A percentile compares a stretch with the other conserved stretches of the same genome.
These are phyloP conservation scores for Hartigia nigra DNA, from an alignment of 2,888 invertebrate genomes.

Conservation along the genomic window DNA sequence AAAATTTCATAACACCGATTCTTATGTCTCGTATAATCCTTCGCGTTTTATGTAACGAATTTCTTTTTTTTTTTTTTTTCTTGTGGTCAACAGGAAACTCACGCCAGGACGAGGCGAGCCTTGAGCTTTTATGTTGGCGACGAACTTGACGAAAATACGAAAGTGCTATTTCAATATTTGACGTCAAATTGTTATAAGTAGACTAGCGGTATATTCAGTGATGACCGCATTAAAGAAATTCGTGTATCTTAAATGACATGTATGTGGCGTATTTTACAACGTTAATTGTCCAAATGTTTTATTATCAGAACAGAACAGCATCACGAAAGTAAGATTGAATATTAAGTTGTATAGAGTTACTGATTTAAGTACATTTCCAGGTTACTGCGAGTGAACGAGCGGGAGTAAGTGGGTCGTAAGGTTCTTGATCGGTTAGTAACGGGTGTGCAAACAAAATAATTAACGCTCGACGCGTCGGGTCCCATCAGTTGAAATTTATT, in stretches of 20 bases:
- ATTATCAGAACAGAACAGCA: not conserved
- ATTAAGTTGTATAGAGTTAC: not conserved
- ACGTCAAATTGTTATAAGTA: conserved; percentile 6
- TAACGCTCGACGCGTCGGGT: not conserved
- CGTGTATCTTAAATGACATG: not conserved
- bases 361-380: not conserved
- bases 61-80: too few species aligned
- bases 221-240: not conserved
- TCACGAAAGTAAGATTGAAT: not conserved
- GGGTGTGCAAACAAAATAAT: not conserved
- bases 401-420: not conserved
- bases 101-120: not conserved
- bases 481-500: not conserved
- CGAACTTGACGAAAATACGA: conserved; percentile 2
- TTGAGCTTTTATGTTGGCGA: not conserved
- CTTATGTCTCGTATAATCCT: not conserved
- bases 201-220: not conserved
- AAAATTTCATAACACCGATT: not conserved
- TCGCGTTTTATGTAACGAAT: not conserved
- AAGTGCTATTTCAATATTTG: not conserved
- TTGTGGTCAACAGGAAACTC: not conserved
- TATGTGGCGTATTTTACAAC: not conserved
- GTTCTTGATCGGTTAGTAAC: not conserved
- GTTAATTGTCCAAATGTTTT: not conserved
- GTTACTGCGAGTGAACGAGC: not conserved